These are phyloP conservation scores for Ladona fulva DNA, from an alignment of 1,140 invertebrate species.

Conservation along the genomic window DNA sequence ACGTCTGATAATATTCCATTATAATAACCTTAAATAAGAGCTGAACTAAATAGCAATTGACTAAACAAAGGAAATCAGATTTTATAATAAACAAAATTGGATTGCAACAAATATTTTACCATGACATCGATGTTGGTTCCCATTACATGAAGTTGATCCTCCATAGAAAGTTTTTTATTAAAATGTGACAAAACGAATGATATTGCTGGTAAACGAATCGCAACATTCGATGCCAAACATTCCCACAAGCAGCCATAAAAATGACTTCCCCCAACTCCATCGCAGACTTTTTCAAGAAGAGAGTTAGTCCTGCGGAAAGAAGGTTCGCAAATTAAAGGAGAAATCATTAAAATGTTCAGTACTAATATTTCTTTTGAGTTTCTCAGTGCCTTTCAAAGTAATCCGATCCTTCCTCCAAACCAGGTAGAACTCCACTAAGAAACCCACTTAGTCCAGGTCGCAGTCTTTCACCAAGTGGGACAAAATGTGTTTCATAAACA, in stretches of 20 bases:
- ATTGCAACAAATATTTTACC: constrained; percentile 41
- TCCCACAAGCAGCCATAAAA: constrained; percentile 90
- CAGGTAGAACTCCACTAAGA: constrained; percentile 71
- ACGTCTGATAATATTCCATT: too few relatives aligned
- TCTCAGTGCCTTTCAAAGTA: constrained; percentile 63
- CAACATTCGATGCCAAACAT: constrained; percentile 70
- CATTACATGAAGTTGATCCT: constrained; percentile 79
- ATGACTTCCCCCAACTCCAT: constrained; percentile 64
- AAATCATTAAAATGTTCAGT: background rate
- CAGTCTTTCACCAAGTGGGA: constrained; percentile 69
- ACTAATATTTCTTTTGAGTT: background rate
- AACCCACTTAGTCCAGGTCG: constrained; percentile 81
- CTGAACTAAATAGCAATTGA: too few relatives aligned
- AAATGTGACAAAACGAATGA: constrained; percentile 74
- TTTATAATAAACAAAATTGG: constrained; percentile 10
- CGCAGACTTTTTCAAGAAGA: constrained; percentile 68
- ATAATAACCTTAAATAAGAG: too few relatives aligned
- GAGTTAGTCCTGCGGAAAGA: constrained; percentile 53
- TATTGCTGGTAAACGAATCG: constrained; percentile 75
- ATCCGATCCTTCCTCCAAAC: constrained; percentile 85
- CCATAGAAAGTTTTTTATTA: constrained; percentile 70
- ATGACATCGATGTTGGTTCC: constrained; percentile 77
- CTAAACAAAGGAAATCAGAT: too few relatives aligned
- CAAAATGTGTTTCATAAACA: constrained; percentile 90
- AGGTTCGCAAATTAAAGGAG: constrained; percentile 17